Conservation (phyloP, 2,797 vertebrate genomes). For the Macropus fuliginosus region DNA sequence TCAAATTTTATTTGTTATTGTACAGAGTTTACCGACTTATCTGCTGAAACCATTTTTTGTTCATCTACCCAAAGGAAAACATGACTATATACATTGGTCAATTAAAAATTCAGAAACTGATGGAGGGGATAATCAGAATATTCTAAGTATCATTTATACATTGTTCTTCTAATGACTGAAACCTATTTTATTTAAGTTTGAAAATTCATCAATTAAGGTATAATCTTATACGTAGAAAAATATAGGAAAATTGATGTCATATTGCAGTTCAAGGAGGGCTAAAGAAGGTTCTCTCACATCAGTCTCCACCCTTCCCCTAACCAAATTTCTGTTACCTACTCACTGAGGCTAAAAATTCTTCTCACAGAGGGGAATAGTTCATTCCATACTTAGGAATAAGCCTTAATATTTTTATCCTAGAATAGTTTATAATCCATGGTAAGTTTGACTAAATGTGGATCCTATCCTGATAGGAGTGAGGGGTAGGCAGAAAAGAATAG, state of each 20-base stretch:
- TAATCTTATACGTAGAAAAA: background rate
- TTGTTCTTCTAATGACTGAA: background rate
- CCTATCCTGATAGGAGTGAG: background rate
- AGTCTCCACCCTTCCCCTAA: background rate
- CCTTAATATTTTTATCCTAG: background rate
- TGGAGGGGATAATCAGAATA: background rate
- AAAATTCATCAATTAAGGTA: background rate
- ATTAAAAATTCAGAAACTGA: background rate
- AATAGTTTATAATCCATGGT: background rate
- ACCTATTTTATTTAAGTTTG: background rate
- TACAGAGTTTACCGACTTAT: background rate
- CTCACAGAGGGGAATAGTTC: background rate
- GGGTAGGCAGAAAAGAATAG: background rate
- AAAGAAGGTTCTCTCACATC: background rate
- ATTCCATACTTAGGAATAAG: background rate
- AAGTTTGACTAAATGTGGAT: background rate
- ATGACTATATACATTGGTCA: background rate
- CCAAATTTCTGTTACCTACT: background rate
- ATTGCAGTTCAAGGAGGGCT: background rate
- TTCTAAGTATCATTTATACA: background rate
- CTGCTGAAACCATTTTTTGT: background rate
- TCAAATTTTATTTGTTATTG: background rate
- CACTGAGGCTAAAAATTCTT: background rate
- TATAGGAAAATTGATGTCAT: background rate
- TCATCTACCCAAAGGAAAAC: background rate